Base-by-base conservation (phyloP, 35 echinoderm and acorn worm species). In the Amphiura filiformis region DNA sequence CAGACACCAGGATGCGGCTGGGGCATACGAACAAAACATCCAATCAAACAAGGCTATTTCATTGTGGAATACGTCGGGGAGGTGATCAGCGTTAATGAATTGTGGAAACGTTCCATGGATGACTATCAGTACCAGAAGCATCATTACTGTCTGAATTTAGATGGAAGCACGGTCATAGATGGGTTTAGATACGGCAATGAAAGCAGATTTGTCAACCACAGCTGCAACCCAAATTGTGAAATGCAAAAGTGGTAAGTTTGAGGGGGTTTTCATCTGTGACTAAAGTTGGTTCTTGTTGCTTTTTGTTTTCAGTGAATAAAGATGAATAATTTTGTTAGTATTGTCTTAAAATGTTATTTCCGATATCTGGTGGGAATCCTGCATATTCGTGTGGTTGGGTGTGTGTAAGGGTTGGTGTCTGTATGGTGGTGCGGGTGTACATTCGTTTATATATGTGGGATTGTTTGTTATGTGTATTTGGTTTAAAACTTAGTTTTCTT, bases 181-280 rank as follows among this genome's bases (percentile, higher is more conserved):
- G 96, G 96, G 22, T 94, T 95, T 81, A 84, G 92, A 18, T 92
- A 88, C 44, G 96, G 96, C 57, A 94, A 91, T 56, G 96, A 99
- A 36, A 93, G 89, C 32, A 82, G 96, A 5, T 99, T 99, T 52
- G 96, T 99, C 65, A 99, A 99, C 57, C 96, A 99, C 87, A 99
- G 96, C 90, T 99, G 96, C 81, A 82, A 99, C 38, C 96, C 96
- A 38, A 99, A 99, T 80, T 99, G 96, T 39, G 93, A 94, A 76
- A 99, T 99, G 96, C 92, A 99, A 52, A 99, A 99, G 78, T 99
- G 96, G 96, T 99, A 39, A 61, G 94, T 47, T 56, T 76, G 5
- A n/a, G n/a, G n/a, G n/a, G n/a, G n/a, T n/a, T n/a, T n/a, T n/a
- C n/a, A n/a, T n/a, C n/a, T n/a, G n/a, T n/a, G n/a, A n/a, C n/a